Base-by-base conservation (phyloP, 1,140 invertebrate species). In the Drosophila carrolli region DNA sequence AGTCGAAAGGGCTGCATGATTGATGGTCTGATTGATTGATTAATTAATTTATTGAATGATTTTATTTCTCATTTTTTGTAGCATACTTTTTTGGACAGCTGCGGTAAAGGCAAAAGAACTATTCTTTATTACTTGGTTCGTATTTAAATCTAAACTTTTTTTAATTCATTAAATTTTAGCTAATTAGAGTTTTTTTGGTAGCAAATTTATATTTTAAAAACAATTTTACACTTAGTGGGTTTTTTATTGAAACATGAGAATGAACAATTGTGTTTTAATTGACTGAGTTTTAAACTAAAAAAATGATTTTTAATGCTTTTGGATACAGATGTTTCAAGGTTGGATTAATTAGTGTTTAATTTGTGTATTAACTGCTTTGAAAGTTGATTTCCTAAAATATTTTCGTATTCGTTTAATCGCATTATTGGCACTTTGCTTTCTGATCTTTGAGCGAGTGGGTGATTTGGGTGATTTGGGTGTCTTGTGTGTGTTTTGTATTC, bases 401-500 rank as follows among this genome's bases (percentile, higher is more conserved):
- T 32, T 32, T 32, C 6, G 29, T 8, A 32, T 8, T 7, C 29
- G 8, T 38, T 40, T 9, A 16, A 37, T 55, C 79, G 75, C 75
- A 84, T 84, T 80, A 78, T 86, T 86, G 81, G 78, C 82, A 85
- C 77, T 60, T 62, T 43, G 29, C 27, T 55, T 77, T 54, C 58
- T 51, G 43, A 43, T 62, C 14, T 35, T 44, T 82, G 41, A 46
- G 67, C 58, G 41, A 63, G 55, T 75, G 71, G 57, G 71, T 72
- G 55, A 38, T 11, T 46, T 37, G 41, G 44, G 51, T 62, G 61
- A n/a, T n/a, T n/a, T n/a, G n/a, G n/a, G n/a, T n/a, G n/a, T n/a
- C n/a, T n/a, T 56, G 40, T 59, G 14, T 43, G 32, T 8, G 16
- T 16, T 16, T n/a, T 58, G 32, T 19, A 23, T 44, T 41, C 16